Conservation (phyloP, 2,888 invertebrate genomes). For the Odontocolon sp. region DNA sequence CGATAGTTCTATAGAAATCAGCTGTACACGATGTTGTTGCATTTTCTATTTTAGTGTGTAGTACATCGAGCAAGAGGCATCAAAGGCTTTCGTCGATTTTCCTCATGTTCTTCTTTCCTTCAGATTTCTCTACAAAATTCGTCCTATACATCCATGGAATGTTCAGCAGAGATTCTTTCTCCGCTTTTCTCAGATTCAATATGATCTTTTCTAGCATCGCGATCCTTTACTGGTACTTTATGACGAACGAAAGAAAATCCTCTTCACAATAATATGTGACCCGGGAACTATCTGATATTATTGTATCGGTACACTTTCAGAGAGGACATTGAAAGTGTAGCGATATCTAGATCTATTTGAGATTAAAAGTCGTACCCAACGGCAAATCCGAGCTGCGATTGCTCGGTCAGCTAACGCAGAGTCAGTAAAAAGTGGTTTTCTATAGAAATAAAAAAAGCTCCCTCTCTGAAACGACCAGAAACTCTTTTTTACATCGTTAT, state of each 20-base stretch:
- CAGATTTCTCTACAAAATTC: not conserved
- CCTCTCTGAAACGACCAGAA: not conserved
- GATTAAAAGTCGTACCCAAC: conserved; percentile 12
- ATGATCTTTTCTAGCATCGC: not conserved
- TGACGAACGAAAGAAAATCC: not conserved
- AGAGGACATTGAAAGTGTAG: not conserved
- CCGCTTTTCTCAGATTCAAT: not conserved
- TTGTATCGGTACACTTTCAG: not conserved
- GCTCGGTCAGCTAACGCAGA: not conserved
- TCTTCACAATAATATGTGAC: not conserved
- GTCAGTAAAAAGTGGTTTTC: not conserved
- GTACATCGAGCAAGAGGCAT: not conserved
- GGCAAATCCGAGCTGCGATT: not conserved
- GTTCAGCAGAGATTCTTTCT: not conserved
- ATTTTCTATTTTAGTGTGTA: not conserved
- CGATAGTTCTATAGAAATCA: conserved; percentile 29
- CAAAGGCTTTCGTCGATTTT: not conserved
- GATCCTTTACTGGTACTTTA: not conserved
- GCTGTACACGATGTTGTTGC: not conserved
- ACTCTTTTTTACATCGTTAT: not conserved
- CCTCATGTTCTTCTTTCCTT: not conserved
- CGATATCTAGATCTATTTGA: not conserved
- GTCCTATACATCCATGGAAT: not conserved
- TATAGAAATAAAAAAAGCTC: not conserved
- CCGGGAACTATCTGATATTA: not conserved